Evolutionary conservation across 2,797 vertebrate genomes (phyloP), one percentile per base, ranked within the genome.

Genomic region (Pseudopleuronectes americanus): DNA sequence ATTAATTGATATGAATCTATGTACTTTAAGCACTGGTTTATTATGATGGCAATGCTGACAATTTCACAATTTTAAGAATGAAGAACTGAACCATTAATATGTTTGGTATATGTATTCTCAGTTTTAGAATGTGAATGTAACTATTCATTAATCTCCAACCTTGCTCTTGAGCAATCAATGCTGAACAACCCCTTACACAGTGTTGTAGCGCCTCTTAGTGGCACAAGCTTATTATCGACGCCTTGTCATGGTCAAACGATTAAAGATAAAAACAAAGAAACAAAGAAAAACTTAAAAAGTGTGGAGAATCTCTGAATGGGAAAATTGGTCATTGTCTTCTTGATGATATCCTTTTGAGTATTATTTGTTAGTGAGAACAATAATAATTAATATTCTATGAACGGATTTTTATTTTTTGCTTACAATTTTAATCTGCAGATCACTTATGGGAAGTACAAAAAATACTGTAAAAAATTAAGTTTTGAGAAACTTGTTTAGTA

Each of bases 161-260:
- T 24, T 10, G 28, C 3, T 4, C 24, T 22, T 53, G 17, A n/a
- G 8, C 2, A 3, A 6, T 4, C 3, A 0, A 7, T 1, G 23
- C 43, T 24, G 2, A 70, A 36, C 17, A 36, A 55, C 3, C 1
- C 2, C 4, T 73, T 26, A 58, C 14, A 64, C 21, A 33, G 59
- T 58, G 63, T 19, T 84, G n/a, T 59, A 83, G 79, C 81, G 0
- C 85, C 84, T 52, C 84, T 2, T 57, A 80, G 88, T 84, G 91
- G 57, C 60, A 19, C 43, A 67, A 22, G 2, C 0, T 23, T 51
- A 66, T 60, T 74, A 67, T 28, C 77, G 79, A 41, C 7, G 31
- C 19, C 4, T 21, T 9, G 2, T 17, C 6, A 33, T 45, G 5
- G 28, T 19, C 23, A 43, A 33, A 33, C 9, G 5, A 59, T 24